These are phyloP conservation scores for Busseola fusca DNA, from an alignment of 2,888 invertebrate species.

Conservation along the genomic window DNA sequence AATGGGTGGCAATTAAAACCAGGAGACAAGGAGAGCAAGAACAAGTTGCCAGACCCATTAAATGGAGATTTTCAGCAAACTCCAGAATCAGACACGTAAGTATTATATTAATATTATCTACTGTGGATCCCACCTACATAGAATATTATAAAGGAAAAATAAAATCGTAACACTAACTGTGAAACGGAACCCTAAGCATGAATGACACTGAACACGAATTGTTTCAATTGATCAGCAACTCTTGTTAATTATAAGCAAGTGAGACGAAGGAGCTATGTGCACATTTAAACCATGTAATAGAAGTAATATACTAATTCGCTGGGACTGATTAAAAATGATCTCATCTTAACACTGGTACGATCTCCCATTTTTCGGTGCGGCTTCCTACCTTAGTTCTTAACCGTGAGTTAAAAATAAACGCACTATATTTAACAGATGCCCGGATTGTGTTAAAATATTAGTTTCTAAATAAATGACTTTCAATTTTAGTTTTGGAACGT, in stretches of 20 bases:
- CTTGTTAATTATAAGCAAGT: conserved; percentile 27
- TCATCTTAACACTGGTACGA: conserved; percentile 23
- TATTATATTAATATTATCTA: conserved; percentile 14
- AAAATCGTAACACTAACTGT: conserved; percentile 6
- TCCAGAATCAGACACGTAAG: conserved; percentile 65
- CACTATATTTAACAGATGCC: conserved; percentile 21
- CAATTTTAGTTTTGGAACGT: conserved; percentile 14
- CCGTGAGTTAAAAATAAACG: conserved; percentile 56
- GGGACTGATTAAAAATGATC: conserved; percentile 43
- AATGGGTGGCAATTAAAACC: conserved; percentile 64
- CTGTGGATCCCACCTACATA: not conserved
- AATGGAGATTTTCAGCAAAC: conserved; percentile 61
- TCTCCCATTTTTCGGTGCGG: conserved; percentile 13
- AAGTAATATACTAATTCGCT: conserved; percentile 21
- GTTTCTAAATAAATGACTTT: conserved; percentile 1
- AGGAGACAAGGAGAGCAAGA: conserved; percentile 59
- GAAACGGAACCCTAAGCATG: conserved; percentile 22
- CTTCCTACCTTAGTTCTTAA: conserved; percentile 11
- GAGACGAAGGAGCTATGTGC: conserved; percentile 18
- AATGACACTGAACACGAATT: conserved; percentile 57
- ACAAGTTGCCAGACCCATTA: conserved; percentile 59
- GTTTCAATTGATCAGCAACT: conserved; percentile 56
- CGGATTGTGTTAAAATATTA: conserved; percentile 8
- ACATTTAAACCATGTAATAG: conserved; percentile 21
- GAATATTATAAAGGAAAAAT: not conserved